These are phyloP conservation scores for Pogonomyrmex californicus DNA, from an alignment of 1,140 invertebrate genomes.

Conservation along the genomic window DNA sequence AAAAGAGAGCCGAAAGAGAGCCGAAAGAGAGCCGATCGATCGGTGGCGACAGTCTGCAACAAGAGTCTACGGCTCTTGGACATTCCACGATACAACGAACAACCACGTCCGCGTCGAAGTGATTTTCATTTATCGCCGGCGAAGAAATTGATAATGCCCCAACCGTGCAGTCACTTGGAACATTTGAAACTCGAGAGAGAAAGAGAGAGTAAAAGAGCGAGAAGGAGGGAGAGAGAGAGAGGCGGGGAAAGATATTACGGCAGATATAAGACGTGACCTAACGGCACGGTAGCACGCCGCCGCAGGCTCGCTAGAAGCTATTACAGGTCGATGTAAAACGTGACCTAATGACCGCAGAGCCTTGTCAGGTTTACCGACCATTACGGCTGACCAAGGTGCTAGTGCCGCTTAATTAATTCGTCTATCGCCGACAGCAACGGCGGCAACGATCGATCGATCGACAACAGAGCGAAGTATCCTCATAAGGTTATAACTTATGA, in stretches of 20 bases:
- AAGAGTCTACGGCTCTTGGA: constrained; percentile 1
- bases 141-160: constrained; percentile 48
- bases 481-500: constrained; percentile 56
- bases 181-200: constrained; percentile 21
- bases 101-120: constrained; percentile 20
- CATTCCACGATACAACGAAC: constrained; percentile 7
- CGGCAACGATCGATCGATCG: constrained; percentile 53
- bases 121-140: constrained; percentile 54
- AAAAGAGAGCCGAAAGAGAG: constrained; percentile 58
- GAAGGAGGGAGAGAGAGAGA: constrained; percentile 5
- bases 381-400: constrained; percentile 55
- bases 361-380: constrained; percentile 57
- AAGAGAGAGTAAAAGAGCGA: neutral
- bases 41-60: neutral
- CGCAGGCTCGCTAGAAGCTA: constrained; percentile 40
- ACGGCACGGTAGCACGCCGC: neutral
- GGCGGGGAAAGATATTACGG: constrained; percentile 12
- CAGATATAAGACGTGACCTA: constrained; percentile 63
- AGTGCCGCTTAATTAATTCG: constrained; percentile 61
- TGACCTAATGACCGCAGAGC: constrained; percentile 66
- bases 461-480: constrained; percentile 21
- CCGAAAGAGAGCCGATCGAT: constrained; percentile 20
- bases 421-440: constrained; percentile 46
- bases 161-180: constrained; percentile 47
- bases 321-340: constrained; percentile 66